These are phyloP conservation scores for Nowickia ferox DNA, from an alignment of 2,888 invertebrate species.

Conservation along the genomic window DNA sequence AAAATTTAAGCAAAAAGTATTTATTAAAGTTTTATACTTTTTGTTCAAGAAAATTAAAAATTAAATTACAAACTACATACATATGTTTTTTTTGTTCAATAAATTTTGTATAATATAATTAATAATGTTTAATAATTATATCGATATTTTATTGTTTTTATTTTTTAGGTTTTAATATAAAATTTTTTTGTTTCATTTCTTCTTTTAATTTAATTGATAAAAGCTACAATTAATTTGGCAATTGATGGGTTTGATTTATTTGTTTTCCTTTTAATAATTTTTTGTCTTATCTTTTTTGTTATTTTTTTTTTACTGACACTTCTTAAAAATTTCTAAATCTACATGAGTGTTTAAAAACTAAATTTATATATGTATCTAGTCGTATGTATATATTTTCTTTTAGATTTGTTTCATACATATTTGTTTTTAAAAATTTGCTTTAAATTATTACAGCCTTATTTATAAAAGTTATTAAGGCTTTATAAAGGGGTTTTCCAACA, in stretches of 20 bases:
- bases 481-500: no score
- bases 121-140: conserved; percentile 66
- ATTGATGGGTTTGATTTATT: conserved; percentile 82
- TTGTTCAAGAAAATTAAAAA: conserved; percentile 52
- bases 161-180: conserved; percentile 72
- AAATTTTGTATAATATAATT: conserved; percentile 62
- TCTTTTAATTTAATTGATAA: conserved; percentile 78
- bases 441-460: no score
- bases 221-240: conserved; percentile 83
- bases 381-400: conserved; percentile 18
- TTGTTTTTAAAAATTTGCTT: conserved; percentile 33
- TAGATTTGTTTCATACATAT: conserved; percentile 31
- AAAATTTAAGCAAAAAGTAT: conserved; percentile 48
- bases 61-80: conserved; percentile 55
- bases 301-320: conserved; percentile 63
- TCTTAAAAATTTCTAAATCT: conserved; percentile 63
- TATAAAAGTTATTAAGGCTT: no score
- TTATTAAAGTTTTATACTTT: conserved; percentile 22
- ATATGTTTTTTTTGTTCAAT: conserved; percentile 36
- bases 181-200: conserved; percentile 74
- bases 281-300: conserved; percentile 62
- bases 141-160: conserved; percentile 69
- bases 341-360: conserved; percentile 61
- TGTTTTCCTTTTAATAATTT: conserved; percentile 56
- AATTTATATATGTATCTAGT: conserved; percentile 38